Percentiles rank a stretch among this genome's conserved stretches.
Evolutionary conservation across 2,888 invertebrate genomes (phyloP).

Genomic region (Amorpha juglandis): DNA sequence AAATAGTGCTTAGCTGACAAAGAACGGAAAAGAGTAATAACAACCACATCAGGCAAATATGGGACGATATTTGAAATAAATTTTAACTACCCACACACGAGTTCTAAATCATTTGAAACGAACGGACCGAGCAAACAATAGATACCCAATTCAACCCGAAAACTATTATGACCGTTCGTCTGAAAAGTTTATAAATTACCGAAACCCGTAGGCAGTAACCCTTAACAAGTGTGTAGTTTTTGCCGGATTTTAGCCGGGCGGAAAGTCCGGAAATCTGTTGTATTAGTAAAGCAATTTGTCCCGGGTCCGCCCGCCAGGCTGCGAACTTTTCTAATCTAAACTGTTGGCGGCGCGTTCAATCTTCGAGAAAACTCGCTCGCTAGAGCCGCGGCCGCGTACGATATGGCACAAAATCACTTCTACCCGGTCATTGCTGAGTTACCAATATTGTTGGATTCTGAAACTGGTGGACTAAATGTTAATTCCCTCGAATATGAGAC

Average conservation of each 20-base stretch:
- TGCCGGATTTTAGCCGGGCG: constrained; percentile 55
- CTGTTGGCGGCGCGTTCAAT: constrained; percentile 61
- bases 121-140: constrained; percentile 1
- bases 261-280: constrained; percentile 71
- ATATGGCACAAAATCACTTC: not conserved
- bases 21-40: too few species aligned
- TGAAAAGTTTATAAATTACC: constrained; percentile 21
- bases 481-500: too few species aligned
- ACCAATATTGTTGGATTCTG: not conserved
- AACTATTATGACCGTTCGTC: constrained; percentile 6
- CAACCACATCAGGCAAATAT: not conserved
- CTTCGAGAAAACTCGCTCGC: constrained; percentile 42
- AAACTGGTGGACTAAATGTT: too few species aligned
- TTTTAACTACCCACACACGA: not conserved
- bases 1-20: too few species aligned
- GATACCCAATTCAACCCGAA: constrained; percentile 3
- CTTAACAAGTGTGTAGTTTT: constrained; percentile 49
- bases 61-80: not conserved
- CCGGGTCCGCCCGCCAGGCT: constrained; percentile 55
- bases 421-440: not conserved
- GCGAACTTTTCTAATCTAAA: constrained; percentile 82
- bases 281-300: constrained; percentile 81
- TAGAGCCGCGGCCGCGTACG: constrained; percentile 18
- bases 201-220: not conserved
- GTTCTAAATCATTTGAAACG: constrained; percentile 13